Percentiles rank a stretch among this genome's conserved stretches.
Evolutionary conservation across 2,113 vertebrate species (phyloP).

Genomic region (Pseudorasbora parva): DNA sequence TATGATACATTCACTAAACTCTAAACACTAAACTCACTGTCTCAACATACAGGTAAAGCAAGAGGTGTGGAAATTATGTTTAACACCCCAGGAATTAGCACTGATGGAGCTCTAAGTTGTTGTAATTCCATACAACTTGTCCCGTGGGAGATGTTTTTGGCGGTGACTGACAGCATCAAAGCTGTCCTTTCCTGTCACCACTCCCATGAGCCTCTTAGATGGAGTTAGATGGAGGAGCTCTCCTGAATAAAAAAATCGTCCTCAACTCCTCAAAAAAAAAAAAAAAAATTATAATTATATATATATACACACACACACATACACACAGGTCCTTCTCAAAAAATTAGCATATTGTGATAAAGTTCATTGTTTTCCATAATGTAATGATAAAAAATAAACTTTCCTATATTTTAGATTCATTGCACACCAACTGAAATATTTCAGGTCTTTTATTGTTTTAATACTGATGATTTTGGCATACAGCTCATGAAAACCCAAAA

Average conservation of each 20-base stretch:
- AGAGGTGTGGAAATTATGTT: slow-evolving; percentile 4
- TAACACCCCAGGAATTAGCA: slow-evolving; percentile 20
- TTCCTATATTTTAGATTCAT: too few relatives aligned
- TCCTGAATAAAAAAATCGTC: not conserved
- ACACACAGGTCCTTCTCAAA: too few relatives aligned
- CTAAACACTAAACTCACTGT: not conserved
- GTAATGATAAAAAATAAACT: too few relatives aligned
- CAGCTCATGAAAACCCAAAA: too few relatives aligned
- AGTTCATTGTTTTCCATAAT: too few relatives aligned
- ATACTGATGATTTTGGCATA: too few relatives aligned
- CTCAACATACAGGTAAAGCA: not conserved
- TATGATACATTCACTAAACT: not conserved
- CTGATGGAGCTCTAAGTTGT: not conserved
- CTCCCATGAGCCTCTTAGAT: slow-evolving; percentile 16
- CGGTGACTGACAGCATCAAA: slow-evolving; percentile 34
- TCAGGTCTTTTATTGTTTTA: too few relatives aligned
- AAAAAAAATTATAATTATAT: too few relatives aligned
- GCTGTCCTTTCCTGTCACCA: slow-evolving; percentile 12
- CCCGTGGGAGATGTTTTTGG: slow-evolving; percentile 17
- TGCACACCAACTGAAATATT: too few relatives aligned
- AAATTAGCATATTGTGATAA: too few relatives aligned
- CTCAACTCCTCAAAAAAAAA: not conserved
- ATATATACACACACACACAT: too few relatives aligned
- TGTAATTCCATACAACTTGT: slow-evolving; percentile 21
- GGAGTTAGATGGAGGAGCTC: not conserved